Conservation (phyloP, 2,113 vertebrate species). For the Oncorhynchus mykiss region DNA sequence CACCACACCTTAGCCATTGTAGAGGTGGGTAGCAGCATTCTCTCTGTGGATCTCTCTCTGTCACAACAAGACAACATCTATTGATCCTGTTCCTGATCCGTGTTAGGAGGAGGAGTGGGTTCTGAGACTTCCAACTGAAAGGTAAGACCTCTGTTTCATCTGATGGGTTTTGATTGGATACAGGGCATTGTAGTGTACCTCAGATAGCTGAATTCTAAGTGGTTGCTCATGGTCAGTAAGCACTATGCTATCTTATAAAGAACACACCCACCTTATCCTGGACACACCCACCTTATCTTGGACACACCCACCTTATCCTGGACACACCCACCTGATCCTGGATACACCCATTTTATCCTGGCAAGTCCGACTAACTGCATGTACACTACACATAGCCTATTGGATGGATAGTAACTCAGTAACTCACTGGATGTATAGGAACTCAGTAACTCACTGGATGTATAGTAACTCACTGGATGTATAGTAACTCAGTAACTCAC, state of each 20-base stretch:
- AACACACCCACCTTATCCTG: neutral
- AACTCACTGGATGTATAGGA: too few relatives aligned
- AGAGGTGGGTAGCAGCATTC: neutral
- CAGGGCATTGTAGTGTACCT: neutral
- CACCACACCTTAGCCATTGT: slow-evolving; percentile 17
- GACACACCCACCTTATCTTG: too few relatives aligned
- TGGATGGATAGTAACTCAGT: too few relatives aligned
- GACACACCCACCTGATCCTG: neutral
- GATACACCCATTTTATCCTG: too few relatives aligned
- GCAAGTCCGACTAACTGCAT: too few relatives aligned
- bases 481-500: too few relatives aligned
- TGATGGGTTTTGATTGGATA: neutral
- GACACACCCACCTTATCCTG: neutral
- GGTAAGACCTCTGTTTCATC: slow-evolving; percentile 39
- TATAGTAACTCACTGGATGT: too few relatives aligned
- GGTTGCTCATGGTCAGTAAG: neutral
- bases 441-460: too few relatives aligned
- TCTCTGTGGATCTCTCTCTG: neutral
- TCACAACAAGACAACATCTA: neutral
- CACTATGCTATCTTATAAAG: neutral
- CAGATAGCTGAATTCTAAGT: neutral
- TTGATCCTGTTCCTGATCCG: neutral
- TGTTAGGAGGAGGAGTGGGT: neutral
- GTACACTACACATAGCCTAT: too few relatives aligned
- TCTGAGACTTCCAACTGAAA: neutral